Evolutionary conservation across 2,888 invertebrate species (phyloP), one percentile per base, ranked within the genome.

Genomic region (Harpagoxenus sublaevis): DNA sequence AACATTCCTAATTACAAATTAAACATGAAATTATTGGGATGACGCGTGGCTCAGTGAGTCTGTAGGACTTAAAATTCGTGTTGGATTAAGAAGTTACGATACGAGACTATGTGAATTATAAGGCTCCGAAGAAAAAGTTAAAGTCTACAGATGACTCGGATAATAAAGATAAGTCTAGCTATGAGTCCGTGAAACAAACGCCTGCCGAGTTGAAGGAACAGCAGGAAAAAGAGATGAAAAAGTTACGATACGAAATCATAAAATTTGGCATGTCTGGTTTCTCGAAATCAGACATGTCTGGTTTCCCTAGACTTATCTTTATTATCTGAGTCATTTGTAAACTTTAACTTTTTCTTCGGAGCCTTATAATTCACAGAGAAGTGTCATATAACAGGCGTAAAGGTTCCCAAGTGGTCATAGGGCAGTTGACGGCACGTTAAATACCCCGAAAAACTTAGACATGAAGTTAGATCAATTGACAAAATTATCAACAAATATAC

Each of bases 161-260:
- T 35, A 66, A 79, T 15, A 85, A 88, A 28, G 51, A 63, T 28
- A 73, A 83, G 4, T 23, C 10, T 3, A 3, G 9, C 23, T 18
- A 79, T 45, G 8, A 35, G 18, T 18, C 55, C n/a, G 65, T n/a
- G 45, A 60, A 60, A 18, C 45, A 28, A 35, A 75, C 63, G 2
- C 39, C 66, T 12, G 45, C 75, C 0, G 92, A 93, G 81, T 74
- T 84, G 90, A 91, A 95, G 94, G 93, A 84, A 23, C 86, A 93
- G 66, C 94, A 95, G 66, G 97, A 97, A 92, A 95, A 97, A 86
- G 97, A 98, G 90, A 96, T 98, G 91, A 98, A 97, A 91, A 96
- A 96, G 92, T 97, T 97, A 1, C 96, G 98, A 75, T 97, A 97
- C 94, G 98, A 99, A 94, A 96, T 99, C 5, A 96, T 98, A 9